phyloP scores from a whole-genome alignment of 2,797 vertebrate genomes.

The Euphonia xanthogaster region DNA sequence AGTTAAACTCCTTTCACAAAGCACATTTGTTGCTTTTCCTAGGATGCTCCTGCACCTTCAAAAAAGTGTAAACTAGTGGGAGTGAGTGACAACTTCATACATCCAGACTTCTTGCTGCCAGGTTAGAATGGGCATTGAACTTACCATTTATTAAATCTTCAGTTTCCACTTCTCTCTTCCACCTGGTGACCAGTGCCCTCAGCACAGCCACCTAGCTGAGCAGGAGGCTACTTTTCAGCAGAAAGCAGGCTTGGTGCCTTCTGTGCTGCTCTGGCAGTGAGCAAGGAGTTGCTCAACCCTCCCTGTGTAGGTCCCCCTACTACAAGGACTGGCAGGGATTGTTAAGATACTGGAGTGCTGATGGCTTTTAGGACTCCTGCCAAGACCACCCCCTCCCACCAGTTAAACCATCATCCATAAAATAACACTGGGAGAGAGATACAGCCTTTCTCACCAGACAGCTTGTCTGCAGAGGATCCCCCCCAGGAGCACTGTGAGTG shows the following conservation, averaged over 20 bases:
- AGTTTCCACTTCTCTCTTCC: not conserved
- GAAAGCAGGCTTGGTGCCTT: not conserved
- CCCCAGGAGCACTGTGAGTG: fast-evolving
- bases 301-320: fast-evolving
- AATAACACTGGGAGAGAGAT: not conserved
- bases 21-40: not conserved
- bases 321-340: not conserved
- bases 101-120: not conserved
- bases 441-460: not conserved
- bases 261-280: not conserved
- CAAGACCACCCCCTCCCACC: not conserved
- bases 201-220: not conserved
- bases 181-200: not conserved
- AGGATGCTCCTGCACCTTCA: not conserved
- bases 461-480: not conserved
- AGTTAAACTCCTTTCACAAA: not conserved
- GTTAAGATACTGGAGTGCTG: not conserved
- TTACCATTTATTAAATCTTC: not conserved
- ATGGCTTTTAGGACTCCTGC: not conserved
- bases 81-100: not conserved
- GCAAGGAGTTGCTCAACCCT: not conserved
- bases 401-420: not conserved
- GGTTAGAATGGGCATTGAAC: not conserved
- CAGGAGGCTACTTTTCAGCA: not conserved
- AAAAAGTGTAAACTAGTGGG: not conserved